Conservation (phyloP, 2,888 invertebrate species). For the Diadromus collaris region DNA sequence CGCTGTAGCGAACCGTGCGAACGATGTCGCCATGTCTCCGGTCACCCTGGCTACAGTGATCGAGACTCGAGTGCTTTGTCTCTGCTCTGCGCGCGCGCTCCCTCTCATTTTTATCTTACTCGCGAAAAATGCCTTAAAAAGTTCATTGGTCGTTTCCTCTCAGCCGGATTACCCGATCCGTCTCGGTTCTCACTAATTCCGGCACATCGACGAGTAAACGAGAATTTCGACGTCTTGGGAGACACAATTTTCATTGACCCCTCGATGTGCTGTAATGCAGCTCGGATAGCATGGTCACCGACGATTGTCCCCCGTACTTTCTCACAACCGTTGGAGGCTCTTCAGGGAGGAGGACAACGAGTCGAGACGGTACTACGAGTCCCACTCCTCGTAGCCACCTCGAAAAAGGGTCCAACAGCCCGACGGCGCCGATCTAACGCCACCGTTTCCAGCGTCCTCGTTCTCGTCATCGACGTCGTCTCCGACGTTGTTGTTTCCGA, state of each 20-base stretch:
- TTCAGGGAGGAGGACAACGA: conserved; percentile 13
- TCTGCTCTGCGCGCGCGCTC: not conserved
- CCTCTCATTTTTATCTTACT: not conserved
- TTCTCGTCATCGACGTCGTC: conserved; percentile 44
- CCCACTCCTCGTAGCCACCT: conserved; percentile 70
- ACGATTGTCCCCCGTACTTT: not conserved
- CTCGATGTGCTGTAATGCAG: not conserved
- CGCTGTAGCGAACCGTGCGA: not conserved
- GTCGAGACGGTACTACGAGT: conserved; percentile 62
- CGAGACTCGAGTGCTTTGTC: not conserved
- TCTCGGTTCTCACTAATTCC: conserved; percentile 11
- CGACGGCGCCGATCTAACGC: conserved; percentile 66
- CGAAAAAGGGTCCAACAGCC: conserved; percentile 76
- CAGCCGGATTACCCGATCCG: conserved; percentile 22
- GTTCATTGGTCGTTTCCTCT: conserved; percentile 34
- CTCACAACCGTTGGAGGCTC: not conserved
- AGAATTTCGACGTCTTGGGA: not conserved
- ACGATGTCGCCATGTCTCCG: not conserved
- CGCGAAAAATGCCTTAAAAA: conserved; percentile 26
- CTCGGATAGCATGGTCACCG: not conserved
- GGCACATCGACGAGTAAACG: not conserved
- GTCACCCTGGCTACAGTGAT: not conserved
- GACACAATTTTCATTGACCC: not conserved
- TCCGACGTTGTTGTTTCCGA: conserved; percentile 46
- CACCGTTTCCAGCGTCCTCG: conserved; percentile 43